Evolutionary conservation across 1,140 invertebrate species (phyloP).

Genomic region (Ceratosolen fusciceps): DNA sequence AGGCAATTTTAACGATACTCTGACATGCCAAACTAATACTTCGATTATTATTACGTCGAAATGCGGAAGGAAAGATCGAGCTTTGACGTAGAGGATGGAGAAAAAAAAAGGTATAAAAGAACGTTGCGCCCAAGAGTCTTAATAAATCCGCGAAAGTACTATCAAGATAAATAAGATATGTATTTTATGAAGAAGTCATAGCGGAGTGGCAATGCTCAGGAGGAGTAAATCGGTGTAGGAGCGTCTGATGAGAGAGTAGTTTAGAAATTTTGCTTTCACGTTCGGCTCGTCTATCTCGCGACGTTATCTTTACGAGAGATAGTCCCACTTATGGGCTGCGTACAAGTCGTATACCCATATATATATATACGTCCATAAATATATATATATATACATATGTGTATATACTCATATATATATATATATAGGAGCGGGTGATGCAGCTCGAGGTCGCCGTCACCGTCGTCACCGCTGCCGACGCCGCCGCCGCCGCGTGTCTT

Average conservation of each 20-base stretch:
- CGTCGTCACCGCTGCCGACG: no score
- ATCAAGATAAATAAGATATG: constrained; percentile 4
- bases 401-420: no score
- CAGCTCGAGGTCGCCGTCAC: no score
- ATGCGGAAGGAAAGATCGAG: no score
- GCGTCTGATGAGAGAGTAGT: constrained; percentile 25
- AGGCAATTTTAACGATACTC: no score
- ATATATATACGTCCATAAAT: not conserved
- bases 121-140: no score
- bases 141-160: constrained; percentile 20
- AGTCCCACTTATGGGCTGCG: constrained; percentile 27
- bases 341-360: not conserved
- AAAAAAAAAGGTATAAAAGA: no score
- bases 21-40: no score
- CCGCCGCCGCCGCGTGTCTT: constrained; percentile 24
- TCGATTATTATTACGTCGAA: no score
- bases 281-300: constrained; percentile 37
- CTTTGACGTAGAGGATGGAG: no score
- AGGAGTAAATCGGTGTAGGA: constrained; percentile 31
- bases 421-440: no score
- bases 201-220: not conserved
- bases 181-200: not conserved
- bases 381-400: no score
- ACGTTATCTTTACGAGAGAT: constrained; percentile 45
- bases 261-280: constrained; percentile 39